phyloP scores from a whole-genome alignment of 1,140 invertebrate species.

The Dermatophagoides farinae region DNA sequence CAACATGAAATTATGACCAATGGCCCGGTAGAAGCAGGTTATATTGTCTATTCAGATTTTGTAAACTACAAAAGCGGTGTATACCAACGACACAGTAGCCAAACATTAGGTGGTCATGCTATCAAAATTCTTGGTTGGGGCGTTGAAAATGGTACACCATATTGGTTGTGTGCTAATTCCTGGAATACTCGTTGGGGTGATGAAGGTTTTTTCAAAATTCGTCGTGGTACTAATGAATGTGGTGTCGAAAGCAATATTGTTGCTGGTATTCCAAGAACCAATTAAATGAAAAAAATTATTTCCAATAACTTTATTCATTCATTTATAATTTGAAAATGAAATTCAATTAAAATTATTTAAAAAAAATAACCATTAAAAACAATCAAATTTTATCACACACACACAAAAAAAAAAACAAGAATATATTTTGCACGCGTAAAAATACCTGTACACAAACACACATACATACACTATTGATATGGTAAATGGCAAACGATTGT shows the following conservation, averaged over 20 bases:
- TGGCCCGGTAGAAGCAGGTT: conserved; percentile 74
- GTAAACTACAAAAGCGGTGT: conserved; percentile 42
- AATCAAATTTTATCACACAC: too few species aligned
- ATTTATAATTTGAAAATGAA: neutral
- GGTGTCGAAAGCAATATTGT: conserved; percentile 55
- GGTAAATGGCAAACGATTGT: too few species aligned
- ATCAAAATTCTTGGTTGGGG: conserved; percentile 35
- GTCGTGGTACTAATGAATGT: conserved; percentile 55
- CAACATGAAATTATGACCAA: conserved; percentile 61
- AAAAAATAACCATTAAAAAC: neutral
- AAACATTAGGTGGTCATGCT: conserved; percentile 41
- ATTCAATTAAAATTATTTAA: neutral
- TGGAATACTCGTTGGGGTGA: conserved; percentile 33
- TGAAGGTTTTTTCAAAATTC: conserved; percentile 51
- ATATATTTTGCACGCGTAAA: too few species aligned
- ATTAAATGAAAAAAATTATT: too few species aligned
- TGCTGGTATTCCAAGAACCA: conserved; percentile 42
- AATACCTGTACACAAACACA: too few species aligned
- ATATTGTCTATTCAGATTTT: conserved; percentile 35
- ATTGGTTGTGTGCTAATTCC: conserved; percentile 35
- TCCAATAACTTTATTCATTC: neutral
- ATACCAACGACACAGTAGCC: conserved; percentile 55
- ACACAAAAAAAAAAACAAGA: too few species aligned
- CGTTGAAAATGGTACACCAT: conserved; percentile 28
- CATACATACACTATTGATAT: too few species aligned